phyloP scores from a whole-genome alignment of 2,888 invertebrate species.

The Galerucella pusilla region DNA sequence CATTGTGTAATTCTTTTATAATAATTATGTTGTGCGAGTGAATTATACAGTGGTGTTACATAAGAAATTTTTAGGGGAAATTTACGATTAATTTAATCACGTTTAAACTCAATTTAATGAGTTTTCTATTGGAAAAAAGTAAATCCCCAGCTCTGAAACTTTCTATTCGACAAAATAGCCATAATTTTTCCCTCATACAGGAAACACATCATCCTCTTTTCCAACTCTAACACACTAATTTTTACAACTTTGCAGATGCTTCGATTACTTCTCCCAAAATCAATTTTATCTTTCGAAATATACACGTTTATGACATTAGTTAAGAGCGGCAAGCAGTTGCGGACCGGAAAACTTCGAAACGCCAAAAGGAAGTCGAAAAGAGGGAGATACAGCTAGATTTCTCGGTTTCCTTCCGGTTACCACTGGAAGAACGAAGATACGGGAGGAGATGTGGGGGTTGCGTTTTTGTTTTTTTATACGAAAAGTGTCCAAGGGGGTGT shows the following conservation, averaged over 20 bases:
- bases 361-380: slow-evolving; percentile 44
- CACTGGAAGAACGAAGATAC: slow-evolving; percentile 49
- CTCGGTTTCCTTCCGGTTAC: slow-evolving; percentile 58
- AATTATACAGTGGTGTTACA: too few species aligned
- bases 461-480: slow-evolving; percentile 10
- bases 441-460: slow-evolving; percentile 33
- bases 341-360: slow-evolving; percentile 51
- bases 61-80: too few species aligned
- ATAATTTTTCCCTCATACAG: slow-evolving; percentile 26
- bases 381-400: slow-evolving; percentile 48
- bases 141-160: neutral
- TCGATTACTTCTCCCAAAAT: slow-evolving; percentile 39
- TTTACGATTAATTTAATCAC: too few species aligned
- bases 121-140: too few species aligned
- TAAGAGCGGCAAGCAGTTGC: slow-evolving; percentile 49
- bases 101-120: too few species aligned
- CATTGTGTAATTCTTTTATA: too few species aligned
- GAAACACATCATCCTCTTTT: slow-evolving; percentile 33
- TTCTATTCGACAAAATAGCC: slow-evolving; percentile 5
- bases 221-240: slow-evolving; percentile 36
- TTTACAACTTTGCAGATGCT: slow-evolving; percentile 37
- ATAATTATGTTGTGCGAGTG: too few species aligned
- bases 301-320: slow-evolving; percentile 55
- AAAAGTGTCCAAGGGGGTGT: slow-evolving; percentile 1
- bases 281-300: slow-evolving; percentile 42